Conservation (phyloP, 1,140 invertebrate species). For the Diachasma alloeum region DNA sequence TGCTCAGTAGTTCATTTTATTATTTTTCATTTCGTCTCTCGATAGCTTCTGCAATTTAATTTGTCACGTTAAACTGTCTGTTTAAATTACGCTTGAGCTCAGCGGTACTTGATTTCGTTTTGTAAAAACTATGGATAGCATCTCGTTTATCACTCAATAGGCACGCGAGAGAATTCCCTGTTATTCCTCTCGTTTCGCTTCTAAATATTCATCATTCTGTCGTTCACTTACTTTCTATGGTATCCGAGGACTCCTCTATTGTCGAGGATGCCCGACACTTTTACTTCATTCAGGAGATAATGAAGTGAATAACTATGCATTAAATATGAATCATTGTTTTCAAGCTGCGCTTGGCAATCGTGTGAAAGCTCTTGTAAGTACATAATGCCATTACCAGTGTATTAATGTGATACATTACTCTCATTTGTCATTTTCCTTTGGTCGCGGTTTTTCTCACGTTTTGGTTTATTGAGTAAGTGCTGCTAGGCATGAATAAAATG, state of each 20-base stretch:
- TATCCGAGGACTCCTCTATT: neutral
- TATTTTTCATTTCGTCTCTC: too few relatives aligned
- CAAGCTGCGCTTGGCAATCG: slow-evolving; percentile 45
- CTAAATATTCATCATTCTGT: slow-evolving; percentile 4
- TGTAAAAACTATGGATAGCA: too few relatives aligned
- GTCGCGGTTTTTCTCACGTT: neutral
- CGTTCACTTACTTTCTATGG: neutral
- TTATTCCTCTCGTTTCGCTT: neutral
- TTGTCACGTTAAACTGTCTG: too few relatives aligned
- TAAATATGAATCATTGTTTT: slow-evolving; percentile 36
- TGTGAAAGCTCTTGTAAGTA: slow-evolving; percentile 44
- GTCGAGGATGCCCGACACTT: neutral
- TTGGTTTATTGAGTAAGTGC: neutral
- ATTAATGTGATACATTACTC: slow-evolving; percentile 22
- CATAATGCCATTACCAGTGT: neutral
- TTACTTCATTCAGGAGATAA: neutral
- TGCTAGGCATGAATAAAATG: neutral
- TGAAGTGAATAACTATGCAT: slow-evolving; percentile 1
- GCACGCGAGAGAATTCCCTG: neutral
- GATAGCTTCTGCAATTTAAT: too few relatives aligned
- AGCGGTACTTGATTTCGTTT: too few relatives aligned
- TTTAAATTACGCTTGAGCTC: too few relatives aligned
- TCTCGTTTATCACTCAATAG: too few relatives aligned
- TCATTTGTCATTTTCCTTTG: slow-evolving; percentile 8
- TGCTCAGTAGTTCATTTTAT: too few relatives aligned